phyloP scores from a whole-genome alignment of 2,888 invertebrate genomes.

The Smittia aterrima region DNA sequence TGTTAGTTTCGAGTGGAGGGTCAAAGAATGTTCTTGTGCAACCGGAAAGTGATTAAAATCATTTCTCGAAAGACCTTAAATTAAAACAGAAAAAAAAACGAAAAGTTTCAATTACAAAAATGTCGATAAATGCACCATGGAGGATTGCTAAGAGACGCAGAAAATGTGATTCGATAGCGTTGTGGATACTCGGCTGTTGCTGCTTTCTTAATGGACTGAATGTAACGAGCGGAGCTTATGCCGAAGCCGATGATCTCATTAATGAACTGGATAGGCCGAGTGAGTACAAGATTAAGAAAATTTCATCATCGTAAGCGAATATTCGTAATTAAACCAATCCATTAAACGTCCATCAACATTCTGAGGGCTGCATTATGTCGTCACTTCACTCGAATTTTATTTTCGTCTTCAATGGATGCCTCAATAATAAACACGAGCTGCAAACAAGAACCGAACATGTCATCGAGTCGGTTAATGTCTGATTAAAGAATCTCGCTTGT shows the following conservation, averaged over 20 bases:
- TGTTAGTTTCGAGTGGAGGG: background rate
- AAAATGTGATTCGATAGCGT: slow-evolving; percentile 23
- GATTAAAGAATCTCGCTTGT: slow-evolving; percentile 7
- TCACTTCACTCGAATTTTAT: background rate
- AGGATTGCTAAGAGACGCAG: slow-evolving; percentile 25
- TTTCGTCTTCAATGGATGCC: background rate
- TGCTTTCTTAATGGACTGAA: slow-evolving; percentile 44
- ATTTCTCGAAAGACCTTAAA: background rate
- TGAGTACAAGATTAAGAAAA: slow-evolving; percentile 45
- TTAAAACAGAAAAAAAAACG: background rate
- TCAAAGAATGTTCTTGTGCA: background rate
- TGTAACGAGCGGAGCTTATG: slow-evolving; percentile 48
- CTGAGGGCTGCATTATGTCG: background rate
- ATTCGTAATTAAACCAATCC: background rate
- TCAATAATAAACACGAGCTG: background rate
- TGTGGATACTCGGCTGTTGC: slow-evolving; percentile 12
- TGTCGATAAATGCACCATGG: slow-evolving; percentile 35
- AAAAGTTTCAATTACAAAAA: slow-evolving; percentile 7
- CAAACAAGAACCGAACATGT: background rate
- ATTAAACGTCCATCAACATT: background rate
- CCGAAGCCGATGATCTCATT: slow-evolving; percentile 54
- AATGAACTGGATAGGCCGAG: slow-evolving; percentile 54
- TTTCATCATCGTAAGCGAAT: background rate
- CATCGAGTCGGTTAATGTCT: slow-evolving; percentile 1
- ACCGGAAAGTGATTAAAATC: background rate